A percentile compares a stretch with the other conserved stretches of the same genome.
Evolutionary conservation across 37 sponge, comb jelly and placozoan species (phyloP).

Genomic region (Tethya wilhelma): DNA sequence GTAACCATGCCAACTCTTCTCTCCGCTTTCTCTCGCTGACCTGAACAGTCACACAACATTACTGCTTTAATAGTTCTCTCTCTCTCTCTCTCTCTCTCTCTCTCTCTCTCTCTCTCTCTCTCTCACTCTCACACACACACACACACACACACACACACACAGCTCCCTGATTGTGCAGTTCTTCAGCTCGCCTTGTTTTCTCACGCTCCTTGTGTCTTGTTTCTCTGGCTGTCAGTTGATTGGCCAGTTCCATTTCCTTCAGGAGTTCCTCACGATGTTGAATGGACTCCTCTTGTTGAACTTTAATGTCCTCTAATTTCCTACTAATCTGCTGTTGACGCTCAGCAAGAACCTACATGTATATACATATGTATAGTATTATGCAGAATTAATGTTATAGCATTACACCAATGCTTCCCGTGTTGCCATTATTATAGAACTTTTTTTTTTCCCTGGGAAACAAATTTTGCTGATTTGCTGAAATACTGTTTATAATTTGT

Average conservation of each 20-base stretch:
- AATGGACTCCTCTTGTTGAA: slow-evolving; percentile 80
- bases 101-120: too few relatives aligned
- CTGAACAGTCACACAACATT: slow-evolving; percentile 16
- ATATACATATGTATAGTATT: background rate
- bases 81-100: too few relatives aligned
- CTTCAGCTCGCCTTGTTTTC: slow-evolving; percentile 26
- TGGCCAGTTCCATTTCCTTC: slow-evolving; percentile 59
- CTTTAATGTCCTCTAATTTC: slow-evolving; percentile 56
- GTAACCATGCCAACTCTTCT: slow-evolving; percentile 27
- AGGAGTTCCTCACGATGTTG: slow-evolving; percentile 74
- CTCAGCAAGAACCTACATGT: slow-evolving; percentile 63
- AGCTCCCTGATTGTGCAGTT: slow-evolving; percentile 50
- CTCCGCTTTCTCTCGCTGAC: slow-evolving; percentile 52
- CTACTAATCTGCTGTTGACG: slow-evolving; percentile 73
- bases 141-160: background rate
- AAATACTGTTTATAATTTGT: too few relatives aligned
- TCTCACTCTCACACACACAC: background rate
- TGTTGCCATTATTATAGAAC: too few relatives aligned
- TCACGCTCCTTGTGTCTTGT: slow-evolving; percentile 1
- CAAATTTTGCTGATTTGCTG: too few relatives aligned
- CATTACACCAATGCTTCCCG: too few relatives aligned
- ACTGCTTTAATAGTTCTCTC: background rate
- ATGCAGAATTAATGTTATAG: background rate
- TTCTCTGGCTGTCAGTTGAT: slow-evolving; percentile 61
- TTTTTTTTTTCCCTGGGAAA: too few relatives aligned